These are phyloP conservation scores for Calyptomena viridis DNA, from an alignment of 2,113 vertebrate genomes.

Conservation along the genomic window DNA sequence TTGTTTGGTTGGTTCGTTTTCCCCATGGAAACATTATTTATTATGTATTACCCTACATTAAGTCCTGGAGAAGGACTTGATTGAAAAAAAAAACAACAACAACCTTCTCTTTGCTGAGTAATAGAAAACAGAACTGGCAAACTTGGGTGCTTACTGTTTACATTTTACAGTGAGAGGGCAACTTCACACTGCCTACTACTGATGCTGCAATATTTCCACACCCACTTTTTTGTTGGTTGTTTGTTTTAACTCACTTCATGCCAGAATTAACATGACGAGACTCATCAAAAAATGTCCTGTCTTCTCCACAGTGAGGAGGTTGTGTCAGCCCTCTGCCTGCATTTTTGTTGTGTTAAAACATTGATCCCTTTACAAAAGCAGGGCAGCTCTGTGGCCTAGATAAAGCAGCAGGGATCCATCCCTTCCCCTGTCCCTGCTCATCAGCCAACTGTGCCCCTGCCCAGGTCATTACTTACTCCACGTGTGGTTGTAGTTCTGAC, in stretches of 20 bases:
- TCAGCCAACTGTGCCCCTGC: neutral
- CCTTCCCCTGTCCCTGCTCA: neutral
- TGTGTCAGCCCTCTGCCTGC: neutral
- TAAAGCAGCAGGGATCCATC: neutral
- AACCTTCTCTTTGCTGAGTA: neutral
- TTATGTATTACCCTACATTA: neutral
- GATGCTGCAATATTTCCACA: conserved; percentile 30
- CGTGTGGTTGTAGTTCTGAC: neutral
- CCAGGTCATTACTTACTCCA: neutral
- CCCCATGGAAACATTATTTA: neutral
- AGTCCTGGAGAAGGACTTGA: neutral
- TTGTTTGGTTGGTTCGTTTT: neutral
- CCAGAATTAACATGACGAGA: neutral
- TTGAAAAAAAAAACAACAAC: neutral
- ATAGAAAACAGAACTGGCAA: neutral
- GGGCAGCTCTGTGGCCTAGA: neutral
- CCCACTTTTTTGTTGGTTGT: neutral
- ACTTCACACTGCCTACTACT: conserved; percentile 44
- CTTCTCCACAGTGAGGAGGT: neutral
- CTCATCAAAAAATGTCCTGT: neutral
- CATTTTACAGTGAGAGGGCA: conserved; percentile 15
- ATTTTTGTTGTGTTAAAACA: neutral
- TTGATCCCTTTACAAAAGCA: neutral
- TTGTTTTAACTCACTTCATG: neutral
- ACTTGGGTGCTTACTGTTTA: conserved; percentile 27